These are phyloP conservation scores for Drosophila repleta DNA, from an alignment of 1,140 invertebrate genomes.

Conservation along the genomic window DNA sequence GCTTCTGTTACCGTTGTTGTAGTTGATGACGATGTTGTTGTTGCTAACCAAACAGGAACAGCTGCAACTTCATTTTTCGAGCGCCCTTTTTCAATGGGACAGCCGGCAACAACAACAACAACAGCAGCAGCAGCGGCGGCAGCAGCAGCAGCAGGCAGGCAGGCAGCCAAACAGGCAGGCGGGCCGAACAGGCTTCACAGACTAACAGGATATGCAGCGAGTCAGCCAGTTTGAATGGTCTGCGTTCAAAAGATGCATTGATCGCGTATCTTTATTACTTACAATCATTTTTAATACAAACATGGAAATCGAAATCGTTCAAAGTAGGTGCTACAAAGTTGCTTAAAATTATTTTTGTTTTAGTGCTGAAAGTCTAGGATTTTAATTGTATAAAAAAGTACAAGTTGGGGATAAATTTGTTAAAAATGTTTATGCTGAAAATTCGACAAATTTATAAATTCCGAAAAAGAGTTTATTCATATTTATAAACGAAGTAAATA, in stretches of 20 bases:
- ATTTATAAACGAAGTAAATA: neutral
- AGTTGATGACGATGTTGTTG: slow-evolving; percentile 24
- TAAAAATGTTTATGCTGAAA: neutral
- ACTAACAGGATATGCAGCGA: too few species aligned
- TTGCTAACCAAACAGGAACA: slow-evolving; percentile 62
- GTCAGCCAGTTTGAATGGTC: slow-evolving; percentile 17
- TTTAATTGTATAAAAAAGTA: slow-evolving; percentile 2
- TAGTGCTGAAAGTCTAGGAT: slow-evolving; percentile 10
- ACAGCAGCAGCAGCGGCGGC: slow-evolving; percentile 33
- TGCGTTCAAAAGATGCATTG: slow-evolving; percentile 56
- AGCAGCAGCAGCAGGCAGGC: slow-evolving; percentile 7
- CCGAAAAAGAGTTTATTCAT: neutral
- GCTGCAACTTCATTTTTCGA: slow-evolving; percentile 67
- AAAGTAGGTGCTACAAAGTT: neutral
- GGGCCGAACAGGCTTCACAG: too few species aligned
- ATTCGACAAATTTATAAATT: neutral
- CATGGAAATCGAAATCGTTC: neutral
- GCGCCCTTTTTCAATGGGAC: slow-evolving; percentile 72
- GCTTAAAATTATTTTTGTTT: slow-evolving; percentile 2
- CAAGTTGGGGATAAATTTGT: slow-evolving; percentile 15
- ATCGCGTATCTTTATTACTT: slow-evolving; percentile 48
- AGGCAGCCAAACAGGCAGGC: slow-evolving; percentile 11
- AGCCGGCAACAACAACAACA: slow-evolving; percentile 21
- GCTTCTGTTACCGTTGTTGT: slow-evolving; percentile 9
- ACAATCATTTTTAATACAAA: slow-evolving; percentile 7